Evolutionary conservation across 2,797 vertebrate genomes (phyloP).

Genomic region (Nasua narica): DNA sequence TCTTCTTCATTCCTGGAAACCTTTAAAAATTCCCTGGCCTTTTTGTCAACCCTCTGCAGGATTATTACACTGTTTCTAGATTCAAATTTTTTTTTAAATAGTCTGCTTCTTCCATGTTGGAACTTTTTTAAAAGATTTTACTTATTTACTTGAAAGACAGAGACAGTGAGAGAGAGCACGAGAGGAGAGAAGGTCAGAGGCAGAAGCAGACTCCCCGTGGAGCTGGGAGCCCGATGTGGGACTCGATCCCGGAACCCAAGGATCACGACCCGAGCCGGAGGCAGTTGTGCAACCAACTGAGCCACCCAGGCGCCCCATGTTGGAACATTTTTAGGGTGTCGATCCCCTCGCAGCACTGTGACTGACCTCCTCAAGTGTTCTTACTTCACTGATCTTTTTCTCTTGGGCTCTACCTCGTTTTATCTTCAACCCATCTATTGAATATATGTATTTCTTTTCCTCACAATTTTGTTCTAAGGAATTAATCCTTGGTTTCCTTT

Average conservation of each 20-base stretch:
- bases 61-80: neutral
- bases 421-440: fast-evolving
- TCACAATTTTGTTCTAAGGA: neutral
- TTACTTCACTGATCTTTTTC: neutral
- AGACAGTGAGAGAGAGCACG: no score
- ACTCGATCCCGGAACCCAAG: no score
- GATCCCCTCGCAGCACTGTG: neutral
- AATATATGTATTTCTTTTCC: neutral
- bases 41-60: neutral
- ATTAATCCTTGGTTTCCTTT: neutral
- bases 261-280: no score
- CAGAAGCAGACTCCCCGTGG: no score
- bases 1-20: neutral
- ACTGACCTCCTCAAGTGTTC: neutral
- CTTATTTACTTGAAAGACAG: no score
- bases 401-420: neutral
- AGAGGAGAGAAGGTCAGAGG: no score
- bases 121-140: no score
- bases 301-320: no score
- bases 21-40: neutral
- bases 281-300: no score
- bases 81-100: neutral
- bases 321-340: neutral
- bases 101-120: neutral
- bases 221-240: no score